Evolutionary conservation across 2,888 invertebrate species (phyloP).

Genomic region (Cheilosia grossa): DNA sequence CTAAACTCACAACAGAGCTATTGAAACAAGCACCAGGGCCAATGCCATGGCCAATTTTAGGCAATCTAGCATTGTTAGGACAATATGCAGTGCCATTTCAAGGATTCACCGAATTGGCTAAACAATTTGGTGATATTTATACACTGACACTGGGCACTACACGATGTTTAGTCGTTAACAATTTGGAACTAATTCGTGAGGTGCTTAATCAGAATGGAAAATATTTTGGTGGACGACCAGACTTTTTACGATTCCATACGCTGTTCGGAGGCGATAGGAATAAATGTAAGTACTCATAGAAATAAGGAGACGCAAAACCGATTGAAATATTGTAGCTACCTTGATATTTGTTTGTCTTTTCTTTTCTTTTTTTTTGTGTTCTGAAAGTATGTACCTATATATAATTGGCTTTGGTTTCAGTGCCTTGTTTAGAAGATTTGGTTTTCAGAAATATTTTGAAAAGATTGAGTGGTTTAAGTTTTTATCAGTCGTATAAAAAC

Average conservation of each 20-base stretch:
- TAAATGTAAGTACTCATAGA: constrained; percentile 88
- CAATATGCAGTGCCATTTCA: constrained; percentile 88
- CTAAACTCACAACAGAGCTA: constrained; percentile 48
- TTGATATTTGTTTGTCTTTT: no score
- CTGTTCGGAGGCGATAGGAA: constrained; percentile 94
- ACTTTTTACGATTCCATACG: constrained; percentile 90
- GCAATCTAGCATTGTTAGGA: constrained; percentile 88
- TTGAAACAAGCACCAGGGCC: constrained; percentile 86
- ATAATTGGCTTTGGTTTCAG: no score
- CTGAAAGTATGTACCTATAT: no score
- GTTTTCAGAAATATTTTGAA: no score
- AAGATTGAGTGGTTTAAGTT: no score
- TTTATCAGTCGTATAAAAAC: no score
- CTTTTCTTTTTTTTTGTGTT: no score
- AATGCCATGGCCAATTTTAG: constrained; percentile 87
- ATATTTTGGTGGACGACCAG: constrained; percentile 92
- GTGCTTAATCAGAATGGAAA: constrained; percentile 91
- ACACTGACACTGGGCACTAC: constrained; percentile 87
- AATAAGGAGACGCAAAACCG: not conserved
- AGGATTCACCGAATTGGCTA: constrained; percentile 87
- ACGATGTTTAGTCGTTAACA: constrained; percentile 90
- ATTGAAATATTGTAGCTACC: no score
- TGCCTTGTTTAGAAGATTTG: no score
- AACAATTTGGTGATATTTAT: constrained; percentile 89
- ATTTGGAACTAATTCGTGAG: constrained; percentile 88